Evolutionary conservation across 2,888 invertebrate genomes (phyloP), one percentile per base, ranked within the genome.

Genomic region (Diaperis boleti): DNA sequence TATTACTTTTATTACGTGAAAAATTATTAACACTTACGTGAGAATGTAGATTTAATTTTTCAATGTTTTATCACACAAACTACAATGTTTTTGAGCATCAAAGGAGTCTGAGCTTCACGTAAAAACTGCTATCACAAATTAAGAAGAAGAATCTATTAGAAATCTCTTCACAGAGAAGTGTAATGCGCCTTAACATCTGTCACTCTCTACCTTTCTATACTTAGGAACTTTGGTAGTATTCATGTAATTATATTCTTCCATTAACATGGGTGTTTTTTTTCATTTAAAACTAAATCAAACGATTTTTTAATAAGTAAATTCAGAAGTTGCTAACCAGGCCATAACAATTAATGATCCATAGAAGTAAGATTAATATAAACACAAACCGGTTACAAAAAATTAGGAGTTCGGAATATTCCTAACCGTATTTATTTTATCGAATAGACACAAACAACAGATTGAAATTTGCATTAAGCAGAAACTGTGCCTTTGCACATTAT

Each of bases 171-270:
- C n/a, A 10, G 26, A 13, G 39, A 7, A 39, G 14, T 8, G 15
- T 10, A 10, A 10, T 39, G 39, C 14, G 4, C 7, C 17, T 39
- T 3, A 29, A 29, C 55, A 55, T 31, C 42, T 55, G 55, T 39
- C 55, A 55, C 54, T 54, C 54, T 54, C 54, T 54, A 54, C 41
- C 20, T 31, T 11, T 15, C 47, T 29, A 31, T 15, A 47, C 17
- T 15, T 17, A 39, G 39, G 1, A 15, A 39, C 10, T 33, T 33
- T 17, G 17, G 17, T 8, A 42, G 7, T 15, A 42, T 14, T 45
- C 8, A 29, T 41, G 26, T 10, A 29, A 29, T 41, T 39, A 52
- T 31, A 22, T 15, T 37, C 26, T 41, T 8, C 39, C 10, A 52
- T 31, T 15, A 49, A 39, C 39, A 39, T 8, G 15, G 14, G 8